Conservation (phyloP, 2,113 vertebrate species). For the Cololabis saira region DNA sequence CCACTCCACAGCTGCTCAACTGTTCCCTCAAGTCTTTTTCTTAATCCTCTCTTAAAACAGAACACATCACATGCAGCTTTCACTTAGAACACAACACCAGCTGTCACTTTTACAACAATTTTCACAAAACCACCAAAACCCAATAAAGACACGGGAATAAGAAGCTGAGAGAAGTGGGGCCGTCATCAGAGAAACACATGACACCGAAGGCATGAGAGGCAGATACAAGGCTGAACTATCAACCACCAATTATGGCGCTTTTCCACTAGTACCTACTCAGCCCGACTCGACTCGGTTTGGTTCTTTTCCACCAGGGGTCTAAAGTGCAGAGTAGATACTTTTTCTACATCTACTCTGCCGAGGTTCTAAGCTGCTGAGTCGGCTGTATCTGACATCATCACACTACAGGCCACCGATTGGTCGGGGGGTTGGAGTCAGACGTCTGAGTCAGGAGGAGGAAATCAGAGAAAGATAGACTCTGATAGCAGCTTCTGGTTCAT, state of each 20-base stretch:
- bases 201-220: slow-evolving; percentile 24
- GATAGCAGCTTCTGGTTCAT: too few relatives aligned
- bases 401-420: too few relatives aligned
- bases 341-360: too few relatives aligned
- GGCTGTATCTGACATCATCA: too few relatives aligned
- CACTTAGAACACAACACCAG: neutral
- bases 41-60: neutral
- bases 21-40: slow-evolving; percentile 18
- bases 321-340: too few relatives aligned
- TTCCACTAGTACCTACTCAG: too few relatives aligned
- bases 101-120: neutral
- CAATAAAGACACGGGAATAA: neutral
- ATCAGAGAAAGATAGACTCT: too few relatives aligned
- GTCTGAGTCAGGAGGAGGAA: too few relatives aligned
- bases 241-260: neutral
- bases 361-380: too few relatives aligned
- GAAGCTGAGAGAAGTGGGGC: slow-evolving; percentile 1
- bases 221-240: slow-evolving; percentile 20
- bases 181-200: neutral
- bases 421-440: too few relatives aligned
- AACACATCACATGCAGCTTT: slow-evolving; percentile 14
- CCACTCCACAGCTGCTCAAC: slow-evolving; percentile 6
- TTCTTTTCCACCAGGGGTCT: too few relatives aligned
- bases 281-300: too few relatives aligned
- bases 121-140: slow-evolving; percentile 17